Base-by-base conservation (phyloP, 2,113 vertebrate species). In the Guaruba guarouba region DNA sequence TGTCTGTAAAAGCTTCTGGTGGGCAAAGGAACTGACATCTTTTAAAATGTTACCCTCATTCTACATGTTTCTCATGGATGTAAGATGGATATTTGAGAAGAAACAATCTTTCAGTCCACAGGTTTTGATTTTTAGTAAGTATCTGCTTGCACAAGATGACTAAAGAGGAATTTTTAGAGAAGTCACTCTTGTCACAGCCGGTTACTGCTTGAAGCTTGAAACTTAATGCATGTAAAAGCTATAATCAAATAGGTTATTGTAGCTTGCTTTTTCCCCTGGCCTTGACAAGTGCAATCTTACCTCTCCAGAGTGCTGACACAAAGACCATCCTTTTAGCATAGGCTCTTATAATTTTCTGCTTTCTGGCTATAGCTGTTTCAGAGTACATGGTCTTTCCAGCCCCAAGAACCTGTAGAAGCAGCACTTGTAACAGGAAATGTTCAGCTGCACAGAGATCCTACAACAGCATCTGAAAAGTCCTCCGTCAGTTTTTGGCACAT, bases 151-250 rank as follows among this genome's bases (percentile, higher is more conserved):
- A 31, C 4, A 16, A 92, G 87, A 92, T 92, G 87, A 92, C 93
- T 94, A 95, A 95, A 90, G 92, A 93, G 90, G 94, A 94, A 95
- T 90, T 90, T 88, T 90, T 59, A 54, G 79, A 55, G 88, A 90
- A 96, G 85, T 96, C 79, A 90, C 52, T 93, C 76, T 70, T 81
- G 73, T 84, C 52, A 18, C 86, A 97, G 86, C 73, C 8, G 11
- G 64, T 74, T 78, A 63, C 64, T 63, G 41, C 94, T 86, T 54
- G 64, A 88, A 92, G 82, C 71, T 81, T 92, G 88, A 92, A 93
- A 92, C 59, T 77, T 67, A 67, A 69, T 3, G 20, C 19, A 1
- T 74, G n/a, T 81, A 23, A 78, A 86, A 73, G 76, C 76, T 78
- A 48, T 75, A 61, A 61, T 74, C 80, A 22, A 35, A 22, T 7